phyloP scores from a whole-genome alignment of 1,140 invertebrate species.

The Choristoneura fumiferana region DNA sequence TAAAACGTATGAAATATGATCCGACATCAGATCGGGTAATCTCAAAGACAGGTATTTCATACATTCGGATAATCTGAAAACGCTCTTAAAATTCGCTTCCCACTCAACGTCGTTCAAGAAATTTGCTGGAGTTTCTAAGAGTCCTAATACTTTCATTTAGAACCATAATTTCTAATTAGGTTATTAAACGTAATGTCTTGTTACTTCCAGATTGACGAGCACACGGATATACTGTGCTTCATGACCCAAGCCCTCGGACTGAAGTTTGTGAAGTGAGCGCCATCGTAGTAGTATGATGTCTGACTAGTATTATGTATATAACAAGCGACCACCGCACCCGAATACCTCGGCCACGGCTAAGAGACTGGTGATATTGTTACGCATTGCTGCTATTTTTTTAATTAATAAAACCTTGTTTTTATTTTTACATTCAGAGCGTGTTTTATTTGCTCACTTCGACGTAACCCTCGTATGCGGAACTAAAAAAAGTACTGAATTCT shows the following conservation, averaged over 20 bases:
- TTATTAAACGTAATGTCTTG: conserved; percentile 13
- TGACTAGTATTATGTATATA: conserved; percentile 72
- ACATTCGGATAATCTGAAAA: no score
- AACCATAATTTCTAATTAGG: neutral
- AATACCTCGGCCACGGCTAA: conserved; percentile 58
- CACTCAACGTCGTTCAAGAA: no score
- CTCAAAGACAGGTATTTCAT: no score
- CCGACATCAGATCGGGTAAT: no score
- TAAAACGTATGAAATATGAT: no score
- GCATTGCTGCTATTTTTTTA: conserved; percentile 72
- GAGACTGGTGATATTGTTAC: conserved; percentile 73
- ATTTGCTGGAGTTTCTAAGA: no score
- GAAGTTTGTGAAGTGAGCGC: conserved; percentile 78
- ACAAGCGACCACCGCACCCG: conserved; percentile 46
- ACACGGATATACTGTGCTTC: conserved; percentile 92
- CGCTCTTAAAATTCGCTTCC: no score
- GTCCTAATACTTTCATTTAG: no score
- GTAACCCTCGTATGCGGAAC: no score
- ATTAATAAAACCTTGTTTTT: conserved; percentile 72
- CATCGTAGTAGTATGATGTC: conserved; percentile 35
- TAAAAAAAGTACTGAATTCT: no score
- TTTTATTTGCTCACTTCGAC: neutral
- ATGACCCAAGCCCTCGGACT: conserved; percentile 88
- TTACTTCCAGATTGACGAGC: conserved; percentile 91
- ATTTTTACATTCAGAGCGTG: conserved; percentile 38